Evolutionary conservation across 2,797 vertebrate genomes (phyloP).

Genomic region (Ibycter americanus): DNA sequence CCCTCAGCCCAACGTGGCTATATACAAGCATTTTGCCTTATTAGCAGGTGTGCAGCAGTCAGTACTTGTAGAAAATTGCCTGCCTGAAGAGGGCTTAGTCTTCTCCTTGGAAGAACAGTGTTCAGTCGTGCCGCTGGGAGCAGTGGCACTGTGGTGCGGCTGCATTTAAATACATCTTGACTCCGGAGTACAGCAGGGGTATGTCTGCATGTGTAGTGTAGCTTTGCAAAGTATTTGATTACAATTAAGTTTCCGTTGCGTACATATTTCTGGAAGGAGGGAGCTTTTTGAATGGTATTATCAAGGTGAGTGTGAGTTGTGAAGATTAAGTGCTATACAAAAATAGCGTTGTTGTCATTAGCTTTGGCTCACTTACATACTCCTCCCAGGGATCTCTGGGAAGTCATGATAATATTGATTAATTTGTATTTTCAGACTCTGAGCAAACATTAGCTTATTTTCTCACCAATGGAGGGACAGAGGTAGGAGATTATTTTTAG

Average conservation of each 20-base stretch:
- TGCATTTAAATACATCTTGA: not conserved
- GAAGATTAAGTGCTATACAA: not conserved
- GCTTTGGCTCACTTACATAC: not conserved
- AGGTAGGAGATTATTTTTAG: conserved; percentile 45
- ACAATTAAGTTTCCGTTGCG: not conserved
- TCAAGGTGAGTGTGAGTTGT: not conserved
- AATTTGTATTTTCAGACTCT: not conserved
- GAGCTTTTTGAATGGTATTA: not conserved
- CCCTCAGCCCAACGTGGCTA: not conserved
- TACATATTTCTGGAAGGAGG: not conserved
- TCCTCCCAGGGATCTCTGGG: conserved; percentile 32
- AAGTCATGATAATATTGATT: conserved; percentile 42
- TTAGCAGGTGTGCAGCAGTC: not conserved
- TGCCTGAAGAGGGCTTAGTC: not conserved
- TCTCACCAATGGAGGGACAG: not conserved
- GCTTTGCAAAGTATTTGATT: not conserved
- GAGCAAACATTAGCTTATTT: conserved; percentile 13
- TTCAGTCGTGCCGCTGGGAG: not conserved
- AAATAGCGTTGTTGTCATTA: conserved; percentile 42
- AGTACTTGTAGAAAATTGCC: not conserved
- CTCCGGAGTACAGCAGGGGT: not conserved
- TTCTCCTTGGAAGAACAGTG: not conserved
- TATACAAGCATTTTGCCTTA: not conserved
- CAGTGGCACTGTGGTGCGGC: not conserved
- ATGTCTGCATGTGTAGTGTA: not conserved